These are phyloP conservation scores for Centropus unirufus DNA, from an alignment of 2,113 vertebrate genomes.

Conservation along the genomic window DNA sequence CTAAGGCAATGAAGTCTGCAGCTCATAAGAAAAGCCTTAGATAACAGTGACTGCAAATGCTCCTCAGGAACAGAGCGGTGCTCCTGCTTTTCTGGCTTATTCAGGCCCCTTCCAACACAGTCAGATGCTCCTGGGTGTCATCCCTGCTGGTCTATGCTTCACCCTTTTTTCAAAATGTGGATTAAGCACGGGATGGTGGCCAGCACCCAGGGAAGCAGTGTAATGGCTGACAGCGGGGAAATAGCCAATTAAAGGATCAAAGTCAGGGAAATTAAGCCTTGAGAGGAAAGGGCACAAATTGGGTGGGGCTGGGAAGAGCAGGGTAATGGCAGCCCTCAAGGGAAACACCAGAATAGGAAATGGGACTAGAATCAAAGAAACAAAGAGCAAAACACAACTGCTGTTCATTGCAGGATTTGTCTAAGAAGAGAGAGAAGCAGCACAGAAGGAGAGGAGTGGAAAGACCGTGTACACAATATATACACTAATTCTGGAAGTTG, in stretches of 20 bases:
- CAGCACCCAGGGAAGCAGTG: not conserved
- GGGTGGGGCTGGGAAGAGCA: constrained; percentile 23
- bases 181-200: not conserved
- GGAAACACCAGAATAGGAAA: constrained; percentile 1
- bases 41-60: not conserved
- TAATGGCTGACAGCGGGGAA: constrained; percentile 25
- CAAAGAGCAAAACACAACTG: not conserved
- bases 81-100: not conserved
- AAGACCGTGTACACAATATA: not conserved
- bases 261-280: constrained; percentile 50
- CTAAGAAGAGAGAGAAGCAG: not conserved
- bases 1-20: not conserved
- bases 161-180: not conserved
- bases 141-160: not conserved
- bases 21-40: not conserved
- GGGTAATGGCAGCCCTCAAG: not conserved
- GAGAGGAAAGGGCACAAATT: not conserved
- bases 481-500: not conserved
- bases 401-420: not conserved
- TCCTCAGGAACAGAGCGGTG: not conserved
- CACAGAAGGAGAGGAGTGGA: not conserved
- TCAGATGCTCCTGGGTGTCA: not conserved
- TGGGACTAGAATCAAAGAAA: not conserved
- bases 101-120: not conserved
- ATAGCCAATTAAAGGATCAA: constrained; percentile 60